Evolutionary conservation across 2,888 invertebrate genomes (phyloP).

Genomic region (Drosophila dives): DNA sequence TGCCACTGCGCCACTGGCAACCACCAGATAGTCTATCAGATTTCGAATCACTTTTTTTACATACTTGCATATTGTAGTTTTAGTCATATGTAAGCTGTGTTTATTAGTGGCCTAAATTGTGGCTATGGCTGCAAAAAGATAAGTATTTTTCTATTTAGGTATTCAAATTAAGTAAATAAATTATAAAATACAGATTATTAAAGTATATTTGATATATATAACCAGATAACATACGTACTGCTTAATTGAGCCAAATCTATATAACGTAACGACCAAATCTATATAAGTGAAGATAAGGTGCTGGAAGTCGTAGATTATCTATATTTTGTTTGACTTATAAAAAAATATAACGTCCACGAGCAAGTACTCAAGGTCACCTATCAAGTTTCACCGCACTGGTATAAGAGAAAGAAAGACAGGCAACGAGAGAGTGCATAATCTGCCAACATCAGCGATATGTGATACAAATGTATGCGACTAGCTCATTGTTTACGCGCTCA

Average conservation of each 20-base stretch:
- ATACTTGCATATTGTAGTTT: constrained; percentile 8
- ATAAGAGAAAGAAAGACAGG: constrained; percentile 14
- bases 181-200: neutral
- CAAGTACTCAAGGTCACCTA: constrained; percentile 13
- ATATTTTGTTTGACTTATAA: neutral
- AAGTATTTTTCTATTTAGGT: neutral
- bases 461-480: neutral
- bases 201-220: neutral
- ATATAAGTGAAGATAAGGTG: neutral
- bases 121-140: neutral
- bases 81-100: neutral
- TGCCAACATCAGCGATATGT: constrained; percentile 13
- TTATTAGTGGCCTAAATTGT: constrained; percentile 11
- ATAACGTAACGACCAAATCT: neutral
- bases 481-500: constrained; percentile 5
- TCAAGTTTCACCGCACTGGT: constrained; percentile 15
- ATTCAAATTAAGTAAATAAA: neutral
- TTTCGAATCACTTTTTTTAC: constrained; percentile 5
- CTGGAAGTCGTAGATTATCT: neutral
- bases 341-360: constrained; percentile 3
- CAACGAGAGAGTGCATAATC: neutral
- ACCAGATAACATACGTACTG: neutral
- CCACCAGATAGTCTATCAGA: constrained; percentile 15
- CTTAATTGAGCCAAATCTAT: neutral
- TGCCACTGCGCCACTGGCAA: constrained; percentile 26